Evolutionary conservation across 2,113 vertebrate genomes (phyloP).

Genomic region (Axis porcinus): DNA sequence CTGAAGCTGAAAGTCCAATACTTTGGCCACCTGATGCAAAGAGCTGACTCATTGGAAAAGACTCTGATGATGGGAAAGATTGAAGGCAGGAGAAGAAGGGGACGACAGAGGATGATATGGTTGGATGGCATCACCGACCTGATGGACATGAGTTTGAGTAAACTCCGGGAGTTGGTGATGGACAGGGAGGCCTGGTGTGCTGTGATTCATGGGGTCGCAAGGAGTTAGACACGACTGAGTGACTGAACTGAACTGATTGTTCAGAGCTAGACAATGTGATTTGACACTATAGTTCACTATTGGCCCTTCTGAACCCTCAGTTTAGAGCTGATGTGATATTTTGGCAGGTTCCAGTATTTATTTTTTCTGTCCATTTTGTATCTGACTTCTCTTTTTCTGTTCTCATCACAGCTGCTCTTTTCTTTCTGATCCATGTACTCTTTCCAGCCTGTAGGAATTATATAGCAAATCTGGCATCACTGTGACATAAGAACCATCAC

Average conservation of each 20-base stretch:
- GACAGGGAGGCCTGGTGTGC: too few species aligned
- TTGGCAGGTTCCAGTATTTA: background rate
- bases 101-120: too few species aligned
- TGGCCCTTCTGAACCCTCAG: background rate
- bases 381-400: background rate
- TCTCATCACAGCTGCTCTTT: background rate
- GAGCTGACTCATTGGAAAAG: too few species aligned
- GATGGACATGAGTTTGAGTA: too few species aligned
- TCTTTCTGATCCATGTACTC: background rate
- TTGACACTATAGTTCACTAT: background rate
- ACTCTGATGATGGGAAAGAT: too few species aligned
- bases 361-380: background rate
- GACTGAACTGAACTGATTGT: background rate
- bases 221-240: accelerated
- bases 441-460: background rate
- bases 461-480: background rate
- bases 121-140: too few species aligned
- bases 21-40: too few species aligned
- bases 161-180: too few species aligned
- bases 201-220: too few species aligned
- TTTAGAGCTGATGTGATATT: background rate
- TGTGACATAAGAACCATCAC: background rate
- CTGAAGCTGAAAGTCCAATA: too few species aligned
- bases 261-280: background rate
- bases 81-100: too few species aligned